Evolutionary conservation across 2,797 vertebrate species (phyloP).

Genomic region (Arrhamphus sclerolepis): DNA sequence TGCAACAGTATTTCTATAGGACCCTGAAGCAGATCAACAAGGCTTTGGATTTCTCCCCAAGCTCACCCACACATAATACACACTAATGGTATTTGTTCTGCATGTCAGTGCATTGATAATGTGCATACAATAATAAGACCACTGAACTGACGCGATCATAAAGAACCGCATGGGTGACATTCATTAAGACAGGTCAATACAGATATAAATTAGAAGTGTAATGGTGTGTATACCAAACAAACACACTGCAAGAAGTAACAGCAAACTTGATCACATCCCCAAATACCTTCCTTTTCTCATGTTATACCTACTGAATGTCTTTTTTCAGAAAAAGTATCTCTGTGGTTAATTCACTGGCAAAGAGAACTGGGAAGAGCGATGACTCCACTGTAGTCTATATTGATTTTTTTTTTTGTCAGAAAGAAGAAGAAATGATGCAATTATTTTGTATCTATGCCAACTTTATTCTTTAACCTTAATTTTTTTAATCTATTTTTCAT

Average conservation of each 20-base stretch:
- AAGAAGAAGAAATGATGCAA: conserved; percentile 28
- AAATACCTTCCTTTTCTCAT: conserved; percentile 4
- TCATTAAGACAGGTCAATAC: conserved; percentile 35
- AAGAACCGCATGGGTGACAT: conserved; percentile 27
- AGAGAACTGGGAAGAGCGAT: conserved; percentile 48
- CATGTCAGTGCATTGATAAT: conserved; percentile 46
- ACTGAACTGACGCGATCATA: conserved; percentile 30
- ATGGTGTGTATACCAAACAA: conserved; percentile 5
- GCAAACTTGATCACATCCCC: neutral
- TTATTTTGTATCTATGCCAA: conserved; percentile 42
- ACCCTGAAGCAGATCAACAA: conserved; percentile 18
- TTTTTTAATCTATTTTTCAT: conserved; percentile 33
- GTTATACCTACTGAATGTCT: conserved; percentile 31
- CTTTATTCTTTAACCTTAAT: conserved; percentile 32
- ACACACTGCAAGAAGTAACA: neutral
- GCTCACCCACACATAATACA: conserved; percentile 17
- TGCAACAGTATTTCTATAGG: neutral
- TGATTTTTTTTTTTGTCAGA: conserved; percentile 62
- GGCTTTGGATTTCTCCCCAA: conserved; percentile 28
- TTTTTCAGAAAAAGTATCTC: conserved; percentile 45
- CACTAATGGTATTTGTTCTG: conserved; percentile 30
- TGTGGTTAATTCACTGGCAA: conserved; percentile 49
- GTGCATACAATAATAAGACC: conserved; percentile 40
- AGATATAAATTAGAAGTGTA: conserved; percentile 25
- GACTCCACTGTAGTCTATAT: conserved; percentile 39